These are phyloP conservation scores for Myotis lucifugus DNA, from an alignment of 2,113 vertebrate genomes.

Conservation along the genomic window DNA sequence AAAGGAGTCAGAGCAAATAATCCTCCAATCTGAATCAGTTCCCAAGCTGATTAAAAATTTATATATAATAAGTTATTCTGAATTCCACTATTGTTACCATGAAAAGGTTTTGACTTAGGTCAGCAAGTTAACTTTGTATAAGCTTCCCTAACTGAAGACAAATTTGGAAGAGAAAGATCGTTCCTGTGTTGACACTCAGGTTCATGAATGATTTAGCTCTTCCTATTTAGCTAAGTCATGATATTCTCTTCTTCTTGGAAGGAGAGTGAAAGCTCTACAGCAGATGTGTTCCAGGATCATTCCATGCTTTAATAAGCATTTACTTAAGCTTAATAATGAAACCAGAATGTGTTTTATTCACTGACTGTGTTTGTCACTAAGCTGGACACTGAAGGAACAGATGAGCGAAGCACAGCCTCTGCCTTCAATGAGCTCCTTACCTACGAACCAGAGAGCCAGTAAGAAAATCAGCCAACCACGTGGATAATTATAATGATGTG, in stretches of 20 bases:
- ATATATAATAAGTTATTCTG: background rate
- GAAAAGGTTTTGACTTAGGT: background rate
- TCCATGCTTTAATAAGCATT: background rate
- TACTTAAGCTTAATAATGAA: background rate
- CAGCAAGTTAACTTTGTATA: background rate
- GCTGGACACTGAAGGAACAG: background rate
- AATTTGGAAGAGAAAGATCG: background rate
- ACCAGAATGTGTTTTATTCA: background rate
- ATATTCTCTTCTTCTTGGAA: background rate
- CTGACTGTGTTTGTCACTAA: background rate
- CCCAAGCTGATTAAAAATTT: background rate
- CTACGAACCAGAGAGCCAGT: background rate
- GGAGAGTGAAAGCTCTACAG: background rate
- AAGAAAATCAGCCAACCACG: background rate
- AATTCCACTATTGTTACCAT: background rate
- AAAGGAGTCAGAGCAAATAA: background rate
- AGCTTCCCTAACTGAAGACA: background rate
- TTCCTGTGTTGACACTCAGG: background rate
- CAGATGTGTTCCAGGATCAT: background rate
- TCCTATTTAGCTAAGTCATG: background rate
- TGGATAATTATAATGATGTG: background rate
- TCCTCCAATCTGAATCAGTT: background rate
- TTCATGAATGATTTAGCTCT: background rate
- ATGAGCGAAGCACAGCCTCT: background rate
- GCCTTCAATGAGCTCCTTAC: background rate